Evolutionary conservation across 2,888 invertebrate species (phyloP).

Genomic region (Shargacucullia verbasci): DNA sequence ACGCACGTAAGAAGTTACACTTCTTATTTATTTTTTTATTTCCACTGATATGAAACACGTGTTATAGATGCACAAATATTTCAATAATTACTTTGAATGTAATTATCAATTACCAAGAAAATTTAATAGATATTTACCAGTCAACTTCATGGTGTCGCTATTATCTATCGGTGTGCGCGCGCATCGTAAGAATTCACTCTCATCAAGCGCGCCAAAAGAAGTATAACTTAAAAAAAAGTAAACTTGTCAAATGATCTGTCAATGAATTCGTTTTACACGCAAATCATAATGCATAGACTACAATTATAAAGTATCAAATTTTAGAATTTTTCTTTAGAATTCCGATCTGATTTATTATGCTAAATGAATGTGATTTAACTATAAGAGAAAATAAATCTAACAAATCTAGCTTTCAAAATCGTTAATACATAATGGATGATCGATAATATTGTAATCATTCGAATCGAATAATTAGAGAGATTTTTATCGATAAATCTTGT

Average conservation of each 20-base stretch:
- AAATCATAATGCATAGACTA: constrained; percentile 17
- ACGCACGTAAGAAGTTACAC: too few species aligned
- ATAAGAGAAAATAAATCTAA: constrained; percentile 2
- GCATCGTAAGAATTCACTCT: too few species aligned
- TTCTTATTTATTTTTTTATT: too few species aligned
- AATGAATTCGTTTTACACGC: constrained; percentile 26
- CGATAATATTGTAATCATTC: constrained; percentile 23
- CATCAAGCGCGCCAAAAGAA: too few species aligned
- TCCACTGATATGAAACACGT: too few species aligned
- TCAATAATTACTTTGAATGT: too few species aligned
- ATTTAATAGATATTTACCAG: too few species aligned
- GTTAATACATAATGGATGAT: constrained; percentile 39
- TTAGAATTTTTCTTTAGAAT: constrained; percentile 31
- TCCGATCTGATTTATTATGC: constrained; percentile 25
- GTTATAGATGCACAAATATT: too few species aligned
- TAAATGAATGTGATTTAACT: constrained; percentile 9
- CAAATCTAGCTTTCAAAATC: constrained; percentile 33
- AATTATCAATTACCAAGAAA: too few species aligned
- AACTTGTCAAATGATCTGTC: constrained; percentile 1
- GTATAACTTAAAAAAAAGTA: neutral
- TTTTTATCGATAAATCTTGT: constrained; percentile 33
- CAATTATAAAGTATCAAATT: too few species aligned
- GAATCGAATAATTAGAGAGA: constrained; percentile 29
- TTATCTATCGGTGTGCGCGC: too few species aligned
- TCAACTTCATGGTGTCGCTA: too few species aligned